Percentiles rank a stretch among this genome's conserved stretches.
These are phyloP conservation scores for Pheosia gnoma DNA, from an alignment of 2,888 invertebrate genomes.

Conservation along the genomic window DNA sequence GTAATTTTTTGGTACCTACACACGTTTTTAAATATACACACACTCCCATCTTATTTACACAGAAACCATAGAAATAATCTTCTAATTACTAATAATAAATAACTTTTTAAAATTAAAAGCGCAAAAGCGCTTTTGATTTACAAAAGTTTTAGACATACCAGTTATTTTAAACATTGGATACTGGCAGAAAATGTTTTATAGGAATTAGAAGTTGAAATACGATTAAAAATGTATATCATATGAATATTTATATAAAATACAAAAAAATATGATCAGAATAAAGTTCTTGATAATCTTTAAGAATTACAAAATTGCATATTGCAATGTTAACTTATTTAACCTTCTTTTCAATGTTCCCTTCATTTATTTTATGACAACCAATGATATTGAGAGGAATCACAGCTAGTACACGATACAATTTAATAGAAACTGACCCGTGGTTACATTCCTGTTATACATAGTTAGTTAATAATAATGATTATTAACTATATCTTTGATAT, in stretches of 20 bases:
- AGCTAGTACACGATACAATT: neutral
- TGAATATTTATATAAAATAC: neutral
- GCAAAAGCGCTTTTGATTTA: neutral
- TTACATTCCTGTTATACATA: no score
- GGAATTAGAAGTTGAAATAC: no score
- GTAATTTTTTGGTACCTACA: slow-evolving; percentile 61
- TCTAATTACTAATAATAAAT: neutral
- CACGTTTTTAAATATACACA: slow-evolving; percentile 37
- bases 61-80: slow-evolving; percentile 16
- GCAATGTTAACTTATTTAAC: slow-evolving; percentile 5
- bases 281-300: slow-evolving; percentile 2
- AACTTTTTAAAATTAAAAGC: neutral
- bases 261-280: neutral
- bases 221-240: neutral
- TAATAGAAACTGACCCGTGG: no score
- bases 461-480: no score
- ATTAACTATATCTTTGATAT: no score
- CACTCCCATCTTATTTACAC: slow-evolving; percentile 29
- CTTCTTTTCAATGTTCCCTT: slow-evolving; percentile 18
- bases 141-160: neutral
- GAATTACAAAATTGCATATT: slow-evolving; percentile 8
- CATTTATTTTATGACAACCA: slow-evolving; percentile 12
- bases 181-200: neutral
- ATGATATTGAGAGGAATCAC: slow-evolving; percentile 2
- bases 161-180: neutral